These are phyloP conservation scores for Mormoops blainvillei DNA, from an alignment of 2,113 vertebrate genomes.

Conservation along the genomic window DNA sequence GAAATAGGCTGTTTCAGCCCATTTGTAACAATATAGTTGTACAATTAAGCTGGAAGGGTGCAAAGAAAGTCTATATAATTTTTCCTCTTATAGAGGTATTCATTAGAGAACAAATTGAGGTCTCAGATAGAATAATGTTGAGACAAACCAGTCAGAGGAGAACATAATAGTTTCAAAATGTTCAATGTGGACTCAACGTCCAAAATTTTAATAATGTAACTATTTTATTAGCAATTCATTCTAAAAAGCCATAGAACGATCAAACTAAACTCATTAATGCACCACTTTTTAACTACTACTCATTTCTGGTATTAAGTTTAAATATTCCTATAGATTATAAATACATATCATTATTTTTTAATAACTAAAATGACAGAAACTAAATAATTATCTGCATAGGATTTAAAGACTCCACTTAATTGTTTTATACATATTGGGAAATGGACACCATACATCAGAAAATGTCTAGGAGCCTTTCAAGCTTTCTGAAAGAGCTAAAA, in stretches of 20 bases:
- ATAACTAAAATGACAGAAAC: not conserved
- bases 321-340: not conserved
- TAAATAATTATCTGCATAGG: not conserved
- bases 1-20: conserved; percentile 44
- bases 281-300: not conserved
- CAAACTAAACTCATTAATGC: not conserved
- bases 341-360: not conserved
- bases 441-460: not conserved
- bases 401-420: not conserved
- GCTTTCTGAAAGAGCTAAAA: conserved; percentile 4
- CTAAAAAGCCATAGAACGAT: conserved; percentile 25
- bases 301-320: not conserved
- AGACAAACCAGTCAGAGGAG: conserved; percentile 20
- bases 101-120: conserved; percentile 43
- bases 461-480: not conserved
- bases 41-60: conserved; percentile 54
- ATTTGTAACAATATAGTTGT: conserved; percentile 58
- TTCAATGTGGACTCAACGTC: not conserved
- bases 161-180: conserved; percentile 13
- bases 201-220: conserved; percentile 21
- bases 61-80: conserved; percentile 58
- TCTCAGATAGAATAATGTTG: conserved; percentile 15
- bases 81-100: conserved; percentile 15
- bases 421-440: not conserved
- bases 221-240: conserved; percentile 37